Evolutionary conservation across 2,888 invertebrate species (phyloP).

Genomic region (Zaprionus lineosus): DNA sequence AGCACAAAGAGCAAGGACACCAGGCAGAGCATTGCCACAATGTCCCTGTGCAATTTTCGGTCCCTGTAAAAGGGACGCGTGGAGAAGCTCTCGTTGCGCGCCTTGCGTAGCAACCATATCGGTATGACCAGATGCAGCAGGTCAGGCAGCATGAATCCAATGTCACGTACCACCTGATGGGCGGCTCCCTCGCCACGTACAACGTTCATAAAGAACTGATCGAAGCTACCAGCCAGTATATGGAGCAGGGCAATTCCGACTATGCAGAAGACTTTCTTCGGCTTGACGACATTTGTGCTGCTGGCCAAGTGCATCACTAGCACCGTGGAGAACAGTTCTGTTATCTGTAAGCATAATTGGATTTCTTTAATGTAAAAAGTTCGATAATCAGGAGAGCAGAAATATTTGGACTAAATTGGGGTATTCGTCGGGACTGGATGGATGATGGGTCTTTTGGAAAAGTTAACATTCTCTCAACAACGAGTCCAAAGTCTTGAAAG

Average conservation of each 20-base stretch:
- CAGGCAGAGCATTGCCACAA: constrained; percentile 81
- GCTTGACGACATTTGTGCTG: constrained; percentile 84
- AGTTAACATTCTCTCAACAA: background rate
- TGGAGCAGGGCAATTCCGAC: constrained; percentile 86
- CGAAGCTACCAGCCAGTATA: constrained; percentile 86
- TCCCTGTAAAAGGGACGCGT: constrained; percentile 82
- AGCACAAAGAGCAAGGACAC: constrained; percentile 81
- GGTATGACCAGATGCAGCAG: constrained; percentile 86
- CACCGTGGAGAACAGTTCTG: constrained; percentile 86
- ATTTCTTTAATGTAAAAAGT: background rate
- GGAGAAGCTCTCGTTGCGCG: constrained; percentile 80
- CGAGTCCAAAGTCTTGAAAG: background rate
- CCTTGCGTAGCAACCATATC: constrained; percentile 83
- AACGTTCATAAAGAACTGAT: constrained; percentile 87
- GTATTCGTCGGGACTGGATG: no score
- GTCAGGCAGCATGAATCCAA: constrained; percentile 88
- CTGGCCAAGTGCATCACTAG: constrained; percentile 85
- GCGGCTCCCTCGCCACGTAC: constrained; percentile 86
- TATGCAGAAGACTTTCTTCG: constrained; percentile 85
- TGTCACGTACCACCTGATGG: constrained; percentile 87
- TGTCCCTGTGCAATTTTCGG: constrained; percentile 81
- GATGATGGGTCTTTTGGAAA: no score
- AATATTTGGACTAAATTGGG: no score
- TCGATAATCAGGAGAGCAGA: no score
- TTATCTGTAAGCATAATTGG: constrained; percentile 81